Base-by-base conservation (phyloP, 1,140 invertebrate genomes). In the Aleiodes sp. region DNA sequence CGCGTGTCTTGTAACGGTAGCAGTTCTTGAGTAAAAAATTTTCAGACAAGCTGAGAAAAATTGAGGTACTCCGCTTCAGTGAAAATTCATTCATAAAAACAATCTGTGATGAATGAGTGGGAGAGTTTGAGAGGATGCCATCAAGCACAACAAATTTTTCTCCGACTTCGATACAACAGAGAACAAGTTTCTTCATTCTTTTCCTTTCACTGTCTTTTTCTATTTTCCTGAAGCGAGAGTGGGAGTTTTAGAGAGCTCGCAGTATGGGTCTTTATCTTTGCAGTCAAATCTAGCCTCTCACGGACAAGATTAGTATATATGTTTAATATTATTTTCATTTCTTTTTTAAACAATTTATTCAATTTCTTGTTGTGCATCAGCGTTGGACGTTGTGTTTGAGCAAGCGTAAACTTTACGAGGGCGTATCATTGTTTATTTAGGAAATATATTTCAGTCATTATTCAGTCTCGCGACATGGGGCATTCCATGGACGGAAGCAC, bases 401-500 rank as follows among this genome's bases (percentile, higher is more conserved):
- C 70, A 33, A 71, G 67, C 69, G 70, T 71, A 68, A 74, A 74
- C 73, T 73, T 69, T 65, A 73, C 70, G 65, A 65, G 76, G 76
- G 75, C 73, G 72, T 77, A 76, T 78, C 77, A 79, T 84, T 83
- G 81, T 84, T 83, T 81, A 81, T 80, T 75, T 78, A 80, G 81
- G 78, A 85, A 82, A 82, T 83, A 81, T 82, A 85, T 85, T 81
- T 78, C 73, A 70, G 73, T 80, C 79, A 81, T 85, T 84, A 84
- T 82, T 85, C 82, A 85, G 78, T 78, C 75, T 72, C 73, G 73
- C 73, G 69, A 70, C 67, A 61, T 65, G 71, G 46, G 60, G 64
- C 41, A 63, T 65, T 14, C 59, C 52, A 10, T 39, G 39, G 29
- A 61, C 37, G 28, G 70, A 62, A 56, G 60, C 65, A 62, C 71